These are phyloP conservation scores for Oryzias curvinotus DNA, from an alignment of 2,113 vertebrate species.

Conservation along the genomic window DNA sequence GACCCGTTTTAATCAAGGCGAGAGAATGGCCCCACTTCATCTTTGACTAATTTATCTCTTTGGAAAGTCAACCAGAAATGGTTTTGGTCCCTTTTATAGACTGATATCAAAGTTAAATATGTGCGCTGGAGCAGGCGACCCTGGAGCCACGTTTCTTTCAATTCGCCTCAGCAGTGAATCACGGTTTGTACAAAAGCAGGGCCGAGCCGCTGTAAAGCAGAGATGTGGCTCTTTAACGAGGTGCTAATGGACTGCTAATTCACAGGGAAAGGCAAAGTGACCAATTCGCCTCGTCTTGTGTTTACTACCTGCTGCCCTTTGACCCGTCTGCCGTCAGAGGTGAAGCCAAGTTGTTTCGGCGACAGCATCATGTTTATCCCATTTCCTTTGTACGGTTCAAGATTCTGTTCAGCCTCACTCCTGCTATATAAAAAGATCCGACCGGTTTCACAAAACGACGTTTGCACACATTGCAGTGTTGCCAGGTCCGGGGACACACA, in stretches of 20 bases:
- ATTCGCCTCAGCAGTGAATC: slow-evolving; percentile 24
- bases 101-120: slow-evolving; percentile 40
- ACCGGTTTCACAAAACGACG: neutral
- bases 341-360: slow-evolving; percentile 30
- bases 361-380: slow-evolving; percentile 23
- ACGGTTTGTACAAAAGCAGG: slow-evolving; percentile 56
- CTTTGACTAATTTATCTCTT: slow-evolving; percentile 48
- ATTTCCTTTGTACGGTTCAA: neutral
- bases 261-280: slow-evolving; percentile 68
- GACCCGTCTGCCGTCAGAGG: slow-evolving; percentile 43
- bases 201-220: slow-evolving; percentile 65
- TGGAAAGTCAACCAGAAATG: slow-evolving; percentile 16
- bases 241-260: slow-evolving; percentile 77
- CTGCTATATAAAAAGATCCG: neutral
- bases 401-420: neutral
- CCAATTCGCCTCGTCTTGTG: slow-evolving; percentile 59
- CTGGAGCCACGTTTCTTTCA: slow-evolving; percentile 15
- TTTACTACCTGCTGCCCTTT: slow-evolving; percentile 68
- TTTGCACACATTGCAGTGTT: no score
- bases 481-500: no score
- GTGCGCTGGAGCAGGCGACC: slow-evolving; percentile 27
- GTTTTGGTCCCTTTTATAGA: slow-evolving; percentile 29
- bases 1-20: slow-evolving; percentile 61
- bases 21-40: slow-evolving; percentile 61
- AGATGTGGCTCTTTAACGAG: slow-evolving; percentile 69